Evolutionary conservation across 2,113 vertebrate genomes (phyloP), one percentile per base, ranked within the genome.

Genomic region (Ctenomys sociabilis): DNA sequence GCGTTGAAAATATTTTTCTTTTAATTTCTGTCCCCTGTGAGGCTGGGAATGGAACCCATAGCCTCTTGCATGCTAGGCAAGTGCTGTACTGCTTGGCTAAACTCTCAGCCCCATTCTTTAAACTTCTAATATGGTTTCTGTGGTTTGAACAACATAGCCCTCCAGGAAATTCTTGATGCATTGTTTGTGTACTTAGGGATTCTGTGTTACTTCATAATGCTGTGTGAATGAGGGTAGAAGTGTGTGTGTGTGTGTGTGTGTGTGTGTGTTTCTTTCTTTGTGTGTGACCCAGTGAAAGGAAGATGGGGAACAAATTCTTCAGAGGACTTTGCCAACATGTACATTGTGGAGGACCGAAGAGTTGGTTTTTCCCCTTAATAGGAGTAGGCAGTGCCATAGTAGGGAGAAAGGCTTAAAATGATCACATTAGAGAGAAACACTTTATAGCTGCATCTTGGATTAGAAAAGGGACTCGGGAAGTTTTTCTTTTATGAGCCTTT

Each of bases 401-500:
- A 66, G 40, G 54, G 78, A 3, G 32, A 80, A 96, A 86, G 28
- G 16, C 81, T 49, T 43, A 84, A 88, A 85, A 66, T 84, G 37
- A 24, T 17, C 84, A 68, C 77, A n/a, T 83, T 43, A 64, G 80
- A 81, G 66, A 85, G 66, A 52, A n/a, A 72, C 32, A 7, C 81
- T 91, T 84, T 63, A 54, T 24, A 92, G 19, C 68, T 45, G 57
- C 45, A 73, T 78, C 17, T 83, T 3, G 0, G 11, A 3, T 68
- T 59, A 61, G 84, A 64, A 96, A 88, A 45, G 54, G 81, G 49
- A 17, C 61, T 1, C 0, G 82, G 68, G 68, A 59, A 32, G 7
- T 61, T 86, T 90, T 93, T 85, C 84, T 87, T 93, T 91, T 54
- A 24, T 81, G 81, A 87, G 30, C 43, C 45, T 87, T 59, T 93